These are phyloP conservation scores for Siderastrea radians DNA, from an alignment of 92 coral and sea anemone genomes.

Conservation along the genomic window DNA sequence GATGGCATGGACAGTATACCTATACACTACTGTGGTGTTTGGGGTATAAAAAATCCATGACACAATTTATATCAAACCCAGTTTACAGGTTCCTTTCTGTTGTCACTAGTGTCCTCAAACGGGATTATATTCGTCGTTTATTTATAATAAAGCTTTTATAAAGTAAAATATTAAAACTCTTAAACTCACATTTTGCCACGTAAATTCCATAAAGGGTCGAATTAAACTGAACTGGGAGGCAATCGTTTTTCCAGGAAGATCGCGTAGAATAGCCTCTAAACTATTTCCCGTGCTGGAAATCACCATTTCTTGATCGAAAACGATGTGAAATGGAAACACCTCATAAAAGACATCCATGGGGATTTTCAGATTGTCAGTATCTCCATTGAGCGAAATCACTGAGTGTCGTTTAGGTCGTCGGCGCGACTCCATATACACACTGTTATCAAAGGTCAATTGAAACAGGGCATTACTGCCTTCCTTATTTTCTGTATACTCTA, in stretches of 20 bases:
- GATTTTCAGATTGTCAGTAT: conserved; percentile 73
- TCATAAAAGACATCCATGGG: conserved; percentile 90
- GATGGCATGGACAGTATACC: too few species aligned
- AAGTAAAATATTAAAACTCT: neutral
- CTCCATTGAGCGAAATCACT: conserved; percentile 82
- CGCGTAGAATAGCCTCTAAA: conserved; percentile 65
- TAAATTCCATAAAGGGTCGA: conserved; percentile 85
- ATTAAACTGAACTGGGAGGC: conserved; percentile 69
- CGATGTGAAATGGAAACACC: conserved; percentile 92
- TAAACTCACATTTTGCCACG: conserved; percentile 89
- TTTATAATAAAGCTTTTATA: neutral
- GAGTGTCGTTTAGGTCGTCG: conserved; percentile 85
- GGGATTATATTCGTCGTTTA: too few species aligned
- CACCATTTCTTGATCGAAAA: conserved; percentile 78
- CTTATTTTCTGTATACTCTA: conserved; percentile 67
- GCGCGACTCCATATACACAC: conserved; percentile 78
- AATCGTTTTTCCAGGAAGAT: conserved; percentile 76
- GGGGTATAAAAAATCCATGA: too few species aligned
- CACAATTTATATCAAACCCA: too few species aligned
- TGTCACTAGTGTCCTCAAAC: too few species aligned
- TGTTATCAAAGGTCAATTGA: conserved; percentile 80
- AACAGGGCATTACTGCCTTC: conserved; percentile 79
- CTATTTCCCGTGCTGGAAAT: conserved; percentile 88
- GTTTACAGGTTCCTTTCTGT: too few species aligned
- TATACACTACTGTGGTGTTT: too few species aligned